Conservation (phyloP, 2,113 vertebrate genomes). For the Acanthochromis polyacanthus region DNA sequence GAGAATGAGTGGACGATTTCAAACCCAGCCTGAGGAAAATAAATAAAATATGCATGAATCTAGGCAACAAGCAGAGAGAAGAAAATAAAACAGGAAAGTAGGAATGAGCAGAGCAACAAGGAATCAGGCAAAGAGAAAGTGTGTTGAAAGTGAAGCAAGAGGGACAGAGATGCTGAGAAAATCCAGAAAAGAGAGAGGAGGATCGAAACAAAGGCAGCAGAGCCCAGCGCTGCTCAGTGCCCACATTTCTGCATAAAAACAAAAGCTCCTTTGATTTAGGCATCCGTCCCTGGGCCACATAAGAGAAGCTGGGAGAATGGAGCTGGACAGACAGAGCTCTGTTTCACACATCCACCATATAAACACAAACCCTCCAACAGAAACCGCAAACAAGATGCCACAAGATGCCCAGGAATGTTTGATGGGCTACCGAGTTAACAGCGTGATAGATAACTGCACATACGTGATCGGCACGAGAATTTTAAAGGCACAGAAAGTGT, state of each 20-base stretch:
- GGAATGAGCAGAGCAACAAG: not conserved
- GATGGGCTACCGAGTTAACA: not conserved
- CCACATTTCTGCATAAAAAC: constrained; percentile 78
- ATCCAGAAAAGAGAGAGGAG: constrained; percentile 12
- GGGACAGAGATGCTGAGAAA: constrained; percentile 15
- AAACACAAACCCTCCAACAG: constrained; percentile 25
- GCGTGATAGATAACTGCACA: constrained; percentile 14
- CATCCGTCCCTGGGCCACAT: constrained; percentile 44
- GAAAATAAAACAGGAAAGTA: not conserved
- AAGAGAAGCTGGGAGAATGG: constrained; percentile 51
- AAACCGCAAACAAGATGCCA: constrained; percentile 5
- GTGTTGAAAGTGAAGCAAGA: constrained; percentile 14
- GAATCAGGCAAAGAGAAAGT: constrained; percentile 13
- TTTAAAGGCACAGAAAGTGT: not conserved
- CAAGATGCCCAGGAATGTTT: constrained; percentile 28
- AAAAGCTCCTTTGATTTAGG: constrained; percentile 78
- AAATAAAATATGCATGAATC: not conserved
- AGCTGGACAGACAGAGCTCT: constrained; percentile 59
- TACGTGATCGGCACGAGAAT: constrained; percentile 12
- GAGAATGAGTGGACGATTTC: not conserved
- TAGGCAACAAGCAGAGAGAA: constrained; percentile 5
- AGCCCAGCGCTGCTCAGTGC: constrained; percentile 48
- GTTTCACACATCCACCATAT: constrained; percentile 52
- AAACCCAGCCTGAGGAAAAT: not conserved
- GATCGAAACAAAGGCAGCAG: constrained; percentile 61